Conservation (phyloP, 2,888 invertebrate species). For the Hofmannophila pseudospretella region DNA sequence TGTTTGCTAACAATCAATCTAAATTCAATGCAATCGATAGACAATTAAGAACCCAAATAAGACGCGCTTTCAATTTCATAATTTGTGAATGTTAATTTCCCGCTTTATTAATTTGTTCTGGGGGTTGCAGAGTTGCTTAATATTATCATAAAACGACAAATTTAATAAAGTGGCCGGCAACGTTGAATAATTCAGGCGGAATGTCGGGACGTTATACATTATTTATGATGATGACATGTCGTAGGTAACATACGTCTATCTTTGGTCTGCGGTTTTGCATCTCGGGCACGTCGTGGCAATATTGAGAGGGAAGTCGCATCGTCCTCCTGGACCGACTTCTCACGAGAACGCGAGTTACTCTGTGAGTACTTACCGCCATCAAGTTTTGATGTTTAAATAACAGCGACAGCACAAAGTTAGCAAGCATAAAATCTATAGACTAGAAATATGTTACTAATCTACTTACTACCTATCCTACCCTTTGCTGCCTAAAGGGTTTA, state of each 20-base stretch:
- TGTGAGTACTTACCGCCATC: too few relatives aligned
- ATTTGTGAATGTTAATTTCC: constrained; percentile 44
- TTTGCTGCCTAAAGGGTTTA: too few relatives aligned
- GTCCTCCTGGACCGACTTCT: constrained; percentile 18
- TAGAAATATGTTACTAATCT: too few relatives aligned
- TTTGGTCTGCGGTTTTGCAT: constrained; percentile 67
- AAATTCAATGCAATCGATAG: background rate
- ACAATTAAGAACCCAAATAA: constrained; percentile 21
- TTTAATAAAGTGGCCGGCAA: constrained; percentile 71
- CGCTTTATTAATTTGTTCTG: constrained; percentile 49
- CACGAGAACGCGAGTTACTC: constrained; percentile 10
- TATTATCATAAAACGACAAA: constrained; percentile 66
- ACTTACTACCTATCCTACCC: too few relatives aligned
- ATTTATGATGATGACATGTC: constrained; percentile 74
- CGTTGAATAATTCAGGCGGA: constrained; percentile 69
- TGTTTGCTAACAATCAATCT: constrained; percentile 1
- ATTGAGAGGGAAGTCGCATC: constrained; percentile 40
- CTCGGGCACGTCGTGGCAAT: constrained; percentile 61
- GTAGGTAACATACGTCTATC: constrained; percentile 59
- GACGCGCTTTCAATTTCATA: constrained; percentile 29
- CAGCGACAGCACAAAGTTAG: too few relatives aligned
- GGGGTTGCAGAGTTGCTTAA: constrained; percentile 37
- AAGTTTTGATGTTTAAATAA: too few relatives aligned
- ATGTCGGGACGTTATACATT: constrained; percentile 61
- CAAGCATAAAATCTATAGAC: too few relatives aligned